These are phyloP conservation scores for Bolinopsis microptera DNA, from an alignment of 37 sponge, comb jelly and placozoan species.

Conservation along the genomic window DNA sequence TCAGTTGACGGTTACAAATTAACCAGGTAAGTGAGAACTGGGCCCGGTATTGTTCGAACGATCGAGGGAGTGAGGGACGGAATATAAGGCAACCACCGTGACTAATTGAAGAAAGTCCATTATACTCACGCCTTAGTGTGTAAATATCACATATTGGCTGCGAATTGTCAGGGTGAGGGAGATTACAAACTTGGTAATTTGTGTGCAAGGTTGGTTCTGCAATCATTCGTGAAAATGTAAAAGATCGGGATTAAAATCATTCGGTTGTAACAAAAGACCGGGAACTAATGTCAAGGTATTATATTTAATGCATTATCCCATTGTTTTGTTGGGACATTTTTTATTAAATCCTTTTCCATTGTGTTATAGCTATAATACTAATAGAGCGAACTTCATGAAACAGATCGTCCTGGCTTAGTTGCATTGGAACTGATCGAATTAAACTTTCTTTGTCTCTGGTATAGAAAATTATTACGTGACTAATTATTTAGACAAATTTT, in stretches of 20 bases:
- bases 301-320: too few species aligned
- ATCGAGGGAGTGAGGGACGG: not conserved
- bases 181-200: not conserved
- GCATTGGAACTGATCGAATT: not conserved
- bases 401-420: not conserved
- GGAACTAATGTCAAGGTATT: not conserved
- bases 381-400: too few species aligned
- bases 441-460: not conserved
- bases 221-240: not conserved
- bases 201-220: not conserved
- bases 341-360: too few species aligned
- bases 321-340: too few species aligned
- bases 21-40: not conserved
- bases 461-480: not conserved
- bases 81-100: not conserved
- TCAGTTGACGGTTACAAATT: not conserved
- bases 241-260: not conserved
- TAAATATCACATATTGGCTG: not conserved
- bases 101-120: not conserved
- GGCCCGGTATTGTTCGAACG: not conserved
- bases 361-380: too few species aligned
- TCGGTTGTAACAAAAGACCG: not conserved
- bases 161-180: not conserved
- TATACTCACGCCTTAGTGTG: not conserved
- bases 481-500: not conserved